Evolutionary conservation across 2,797 vertebrate species (phyloP).

Genomic region (Melanotaenia maccullochi): DNA sequence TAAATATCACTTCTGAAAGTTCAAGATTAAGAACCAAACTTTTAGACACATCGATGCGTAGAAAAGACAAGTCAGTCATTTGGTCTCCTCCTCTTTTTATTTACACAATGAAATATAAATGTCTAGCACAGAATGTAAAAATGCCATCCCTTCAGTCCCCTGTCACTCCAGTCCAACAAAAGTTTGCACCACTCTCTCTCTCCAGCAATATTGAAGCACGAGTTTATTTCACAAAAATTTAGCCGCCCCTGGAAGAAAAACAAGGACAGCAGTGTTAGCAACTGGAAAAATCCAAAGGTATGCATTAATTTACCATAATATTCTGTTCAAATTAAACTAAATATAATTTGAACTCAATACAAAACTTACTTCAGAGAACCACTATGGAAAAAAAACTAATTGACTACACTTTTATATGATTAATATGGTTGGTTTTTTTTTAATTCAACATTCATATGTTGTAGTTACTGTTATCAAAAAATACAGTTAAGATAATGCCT

Average conservation of each 20-base stretch:
- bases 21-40: neutral
- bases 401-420: neutral
- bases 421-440: too few species aligned
- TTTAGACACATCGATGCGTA: neutral
- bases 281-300: neutral
- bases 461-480: too few species aligned
- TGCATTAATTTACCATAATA: neutral
- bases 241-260: constrained; percentile 78
- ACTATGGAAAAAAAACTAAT: neutral
- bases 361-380: neutral
- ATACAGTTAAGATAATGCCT: too few species aligned
- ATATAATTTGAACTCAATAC: neutral
- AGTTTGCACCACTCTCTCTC: constrained; percentile 22
- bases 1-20: neutral
- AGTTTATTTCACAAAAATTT: constrained; percentile 36
- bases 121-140: constrained; percentile 74
- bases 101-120: constrained; percentile 79
- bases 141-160: constrained; percentile 48
- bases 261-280: constrained; percentile 14
- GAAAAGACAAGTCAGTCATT: neutral
- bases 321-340: neutral
- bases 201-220: constrained; percentile 28
- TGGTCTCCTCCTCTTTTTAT: constrained; percentile 69
- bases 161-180: constrained; percentile 44
- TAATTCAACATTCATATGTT: too few species aligned